Conservation (phyloP, 1,140 invertebrate species). For the Adelges cooleyi region DNA sequence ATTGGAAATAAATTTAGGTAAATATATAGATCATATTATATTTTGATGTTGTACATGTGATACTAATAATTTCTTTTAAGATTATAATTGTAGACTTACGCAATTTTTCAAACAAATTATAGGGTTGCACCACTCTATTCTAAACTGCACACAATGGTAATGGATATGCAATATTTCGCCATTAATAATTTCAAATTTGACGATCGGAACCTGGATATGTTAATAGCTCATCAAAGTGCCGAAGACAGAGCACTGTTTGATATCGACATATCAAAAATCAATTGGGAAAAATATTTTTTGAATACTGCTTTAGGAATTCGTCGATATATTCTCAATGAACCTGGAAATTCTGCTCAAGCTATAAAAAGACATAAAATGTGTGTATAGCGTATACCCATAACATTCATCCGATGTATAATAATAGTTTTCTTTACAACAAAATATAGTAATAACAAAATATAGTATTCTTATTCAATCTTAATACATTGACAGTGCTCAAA, state of each 20-base stretch:
- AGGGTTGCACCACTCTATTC: not conserved
- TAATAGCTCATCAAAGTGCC: not conserved
- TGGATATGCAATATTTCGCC: not conserved
- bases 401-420: no score
- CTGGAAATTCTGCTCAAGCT: not conserved
- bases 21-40: no score
- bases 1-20: not conserved
- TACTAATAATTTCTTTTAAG: no score
- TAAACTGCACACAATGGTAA: not conserved
- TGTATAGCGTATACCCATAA: no score
- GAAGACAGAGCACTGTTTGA: not conserved
- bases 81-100: no score
- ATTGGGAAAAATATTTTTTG: not conserved
- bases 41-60: no score
- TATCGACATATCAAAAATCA: not conserved
- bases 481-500: no score
- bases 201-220: not conserved
- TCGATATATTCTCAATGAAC: not conserved
- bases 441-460: no score
- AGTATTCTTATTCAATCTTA: no score
- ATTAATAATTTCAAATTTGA: not conserved
- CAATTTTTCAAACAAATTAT: no score
- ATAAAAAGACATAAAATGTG: not conserved
- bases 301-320: not conserved
- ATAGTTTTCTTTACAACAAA: no score